Conservation (phyloP, 2,113 vertebrate species). For the Onychorhynchus coronatus region DNA sequence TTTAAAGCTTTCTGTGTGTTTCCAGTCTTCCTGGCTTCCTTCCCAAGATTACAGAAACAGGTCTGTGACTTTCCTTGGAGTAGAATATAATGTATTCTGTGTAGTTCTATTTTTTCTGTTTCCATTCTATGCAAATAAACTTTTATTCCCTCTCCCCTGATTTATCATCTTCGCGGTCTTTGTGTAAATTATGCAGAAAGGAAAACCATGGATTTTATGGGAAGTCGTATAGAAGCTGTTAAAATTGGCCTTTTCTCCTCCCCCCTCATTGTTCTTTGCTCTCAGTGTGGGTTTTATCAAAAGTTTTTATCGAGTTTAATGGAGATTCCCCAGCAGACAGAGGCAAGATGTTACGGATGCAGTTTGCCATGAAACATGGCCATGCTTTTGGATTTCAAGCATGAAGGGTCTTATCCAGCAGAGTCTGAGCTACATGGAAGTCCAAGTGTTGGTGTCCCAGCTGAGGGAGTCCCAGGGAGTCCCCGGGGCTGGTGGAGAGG, state of each 20-base stretch:
- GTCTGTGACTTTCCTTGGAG: constrained; percentile 29
- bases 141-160: constrained; percentile 1
- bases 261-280: constrained; percentile 21
- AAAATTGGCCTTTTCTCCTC: constrained; percentile 11
- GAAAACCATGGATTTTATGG: constrained; percentile 6
- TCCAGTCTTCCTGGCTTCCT: constrained; percentile 40
- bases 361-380: not conserved
- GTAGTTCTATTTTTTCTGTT: not conserved
- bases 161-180: constrained; percentile 38
- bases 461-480: not conserved
- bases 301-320: not conserved
- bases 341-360: not conserved
- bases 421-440: not conserved
- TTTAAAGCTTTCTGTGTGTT: constrained; percentile 27
- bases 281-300: not conserved
- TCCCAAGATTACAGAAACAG: constrained; percentile 38
- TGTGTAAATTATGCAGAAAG: constrained; percentile 8
- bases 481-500: not conserved
- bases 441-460: not conserved
- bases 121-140: constrained; percentile 40
- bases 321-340: constrained; percentile 8
- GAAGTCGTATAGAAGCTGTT: not conserved
- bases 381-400: not conserved
- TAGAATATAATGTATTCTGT: not conserved
- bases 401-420: not conserved